Evolutionary conservation across 2,113 vertebrate species (phyloP), one percentile per base, ranked within the genome.

Genomic region (Todiramphus saurophagus): DNA sequence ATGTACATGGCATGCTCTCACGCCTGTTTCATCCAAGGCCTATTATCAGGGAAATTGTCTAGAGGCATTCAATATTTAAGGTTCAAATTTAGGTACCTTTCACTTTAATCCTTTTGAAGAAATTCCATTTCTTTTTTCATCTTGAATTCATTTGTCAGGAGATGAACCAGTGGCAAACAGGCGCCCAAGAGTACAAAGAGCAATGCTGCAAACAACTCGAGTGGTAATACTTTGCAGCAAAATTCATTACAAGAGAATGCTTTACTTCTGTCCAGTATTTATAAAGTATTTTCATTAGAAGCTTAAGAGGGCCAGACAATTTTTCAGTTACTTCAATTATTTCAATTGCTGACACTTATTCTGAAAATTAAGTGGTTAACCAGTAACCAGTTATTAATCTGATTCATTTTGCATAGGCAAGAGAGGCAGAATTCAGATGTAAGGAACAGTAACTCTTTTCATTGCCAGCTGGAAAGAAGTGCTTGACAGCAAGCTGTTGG

Each of bases 321-420:
- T 85, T 95, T 90, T 93, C 67, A 55, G 46, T 85, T 93, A 63
- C 58, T 91, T 91, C 63, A 50, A 50, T 85, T 18, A 44, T 93
- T 80, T 43, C 19, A 91, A 58, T 9, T 56, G 35, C 14, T 69
- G 43, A 62, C 94, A 41, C 63, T 90, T 87, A 76, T 83, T 87
- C 51, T 91, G 66, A 44, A 73, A 94, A 69, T 60, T 62, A 84
- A 80, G 31, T 63, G 43, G 39, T 31, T 76, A 86, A 79, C 19
- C 46, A 88, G 53, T 84, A 94, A 92, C 4, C 16, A 67, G 35
- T 87, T 93, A 81, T 89, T 96, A 94, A 91, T 92, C 48, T 85
- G 74, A 68, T 67, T 95, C 5, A 69, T 85, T 95, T 93, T 60
- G 83, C 87, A 72, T 55, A 87, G 50, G 41, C 48, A 79, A 70